These are phyloP conservation scores for Pollenia griseotomentosa DNA, from an alignment of 2,888 invertebrate genomes.

Conservation along the genomic window DNA sequence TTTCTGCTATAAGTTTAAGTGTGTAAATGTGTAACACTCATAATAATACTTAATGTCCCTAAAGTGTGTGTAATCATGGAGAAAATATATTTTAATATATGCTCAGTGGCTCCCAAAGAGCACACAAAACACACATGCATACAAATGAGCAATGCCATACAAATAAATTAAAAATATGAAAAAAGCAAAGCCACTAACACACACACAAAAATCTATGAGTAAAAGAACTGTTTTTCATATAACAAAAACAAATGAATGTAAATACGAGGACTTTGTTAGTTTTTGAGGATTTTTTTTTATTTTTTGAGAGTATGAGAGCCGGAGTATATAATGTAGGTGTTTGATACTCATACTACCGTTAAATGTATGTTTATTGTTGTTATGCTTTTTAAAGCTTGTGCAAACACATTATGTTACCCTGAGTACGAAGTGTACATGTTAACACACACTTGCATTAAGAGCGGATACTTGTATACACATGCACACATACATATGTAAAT, in stretches of 20 bases:
- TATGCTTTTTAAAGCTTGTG: background rate
- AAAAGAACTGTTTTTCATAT: constrained; percentile 18
- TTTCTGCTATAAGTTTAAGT: constrained; percentile 35
- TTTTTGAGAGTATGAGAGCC: constrained; percentile 24
- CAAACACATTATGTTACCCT: constrained; percentile 50
- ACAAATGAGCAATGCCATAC: constrained; percentile 52
- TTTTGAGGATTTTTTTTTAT: constrained; percentile 31
- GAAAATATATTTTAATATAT: constrained; percentile 65
- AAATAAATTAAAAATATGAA: constrained; percentile 50
- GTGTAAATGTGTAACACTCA: constrained; percentile 10
- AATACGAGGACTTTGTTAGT: constrained; percentile 48
- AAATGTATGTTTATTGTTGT: constrained; percentile 1
- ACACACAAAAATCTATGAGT: background rate
- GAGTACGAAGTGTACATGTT: constrained; percentile 32
- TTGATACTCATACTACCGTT: background rate
- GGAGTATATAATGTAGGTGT: constrained; percentile 15
- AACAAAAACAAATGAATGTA: constrained; percentile 54
- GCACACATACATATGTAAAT: background rate
- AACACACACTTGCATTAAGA: background rate
- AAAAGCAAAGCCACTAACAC: constrained; percentile 39
- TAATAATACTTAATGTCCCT: constrained; percentile 50
- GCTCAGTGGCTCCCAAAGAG: constrained; percentile 54
- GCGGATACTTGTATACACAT: background rate
- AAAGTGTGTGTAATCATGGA: constrained; percentile 62
- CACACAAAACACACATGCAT: constrained; percentile 18